Conservation (phyloP, 2,888 invertebrate species). For the Oscheius onirici region DNA sequence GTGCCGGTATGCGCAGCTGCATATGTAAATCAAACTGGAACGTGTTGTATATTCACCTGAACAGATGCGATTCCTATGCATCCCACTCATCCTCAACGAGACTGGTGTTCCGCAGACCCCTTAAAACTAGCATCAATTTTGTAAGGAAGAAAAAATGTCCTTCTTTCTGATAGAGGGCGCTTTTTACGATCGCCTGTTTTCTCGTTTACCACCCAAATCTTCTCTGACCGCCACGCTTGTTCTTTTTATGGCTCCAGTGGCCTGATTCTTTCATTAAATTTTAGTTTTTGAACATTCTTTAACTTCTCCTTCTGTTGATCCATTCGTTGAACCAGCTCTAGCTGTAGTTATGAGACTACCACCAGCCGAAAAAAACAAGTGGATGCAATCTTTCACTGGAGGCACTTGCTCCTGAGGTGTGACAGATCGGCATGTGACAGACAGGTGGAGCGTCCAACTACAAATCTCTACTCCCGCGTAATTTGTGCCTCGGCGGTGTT, state of each 20-base stretch:
- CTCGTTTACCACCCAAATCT: constrained; percentile 12
- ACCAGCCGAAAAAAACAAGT: too few relatives aligned
- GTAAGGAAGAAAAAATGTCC: not conserved
- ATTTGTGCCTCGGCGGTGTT: constrained; percentile 31
- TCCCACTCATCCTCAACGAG: not conserved
- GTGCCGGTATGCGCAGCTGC: constrained; percentile 17
- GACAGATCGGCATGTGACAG: constrained; percentile 29
- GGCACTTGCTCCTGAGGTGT: constrained; percentile 6
- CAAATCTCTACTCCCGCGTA: constrained; percentile 23
- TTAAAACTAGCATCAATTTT: constrained; percentile 22
- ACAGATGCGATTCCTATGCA: constrained; percentile 17
- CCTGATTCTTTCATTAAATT: not conserved
- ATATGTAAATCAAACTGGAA: constrained; percentile 11
- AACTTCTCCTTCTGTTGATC: too few relatives aligned
- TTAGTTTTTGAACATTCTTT: not conserved
- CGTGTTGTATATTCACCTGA: constrained; percentile 5
- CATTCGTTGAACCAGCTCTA: too few relatives aligned
- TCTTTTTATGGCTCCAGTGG: constrained; percentile 7
- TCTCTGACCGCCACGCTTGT: constrained; percentile 14
- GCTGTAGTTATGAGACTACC: too few relatives aligned
- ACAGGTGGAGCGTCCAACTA: constrained; percentile 16
- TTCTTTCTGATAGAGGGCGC: constrained; percentile 6
- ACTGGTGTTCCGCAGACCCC: not conserved
- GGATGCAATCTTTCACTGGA: too few relatives aligned
- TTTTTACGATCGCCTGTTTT: constrained; percentile 18